Base-by-base conservation (phyloP, 2,888 invertebrate genomes). In the Caenorhabditis sulstoni region DNA sequence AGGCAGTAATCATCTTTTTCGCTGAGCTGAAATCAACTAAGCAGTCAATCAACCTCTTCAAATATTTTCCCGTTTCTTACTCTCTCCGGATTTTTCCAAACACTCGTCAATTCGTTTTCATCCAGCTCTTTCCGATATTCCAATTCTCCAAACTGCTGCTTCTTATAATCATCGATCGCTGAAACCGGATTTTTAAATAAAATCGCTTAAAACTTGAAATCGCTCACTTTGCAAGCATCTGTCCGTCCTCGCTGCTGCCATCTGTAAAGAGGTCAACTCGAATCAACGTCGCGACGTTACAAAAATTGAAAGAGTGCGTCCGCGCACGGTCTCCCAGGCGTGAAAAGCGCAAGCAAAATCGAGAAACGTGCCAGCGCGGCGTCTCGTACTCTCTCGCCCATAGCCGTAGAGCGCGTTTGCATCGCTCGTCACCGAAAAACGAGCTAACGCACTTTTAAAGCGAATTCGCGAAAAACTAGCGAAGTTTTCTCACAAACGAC, bases 21-120 rank as follows among this genome's bases (percentile, higher is more conserved):
- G 0, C 12, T 8, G 0, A 71, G 57, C 62, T 70, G 44, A 22
- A 47, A 20, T 18, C 8, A 57, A 29, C 9, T 18, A 35, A 12
- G 9, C 39, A 12, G 12, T 18, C n/a, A 29, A 5, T 29, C 7
- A 29, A 29, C 7, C 7, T 3, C 29, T 1, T 47, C 9, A 3
- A 9, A 9, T 16, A 18, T 47, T 9, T 47, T 29, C 29, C 3
- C n/a, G 8, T 47, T 47, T 18, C 12, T 55, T 29, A 71, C 71
- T 45, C 64, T 47, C 37, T 73, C 73, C 1, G 73, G 73, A 22
- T 57, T 35, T 29, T 65, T 50, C 64, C 64, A 65, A 45, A 73
- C 49, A 16, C 41, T 49, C 4, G 71, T 50, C 1, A 73, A 41
- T 11, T 18, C 23, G 7, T 29, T 35, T 1, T 11, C 14, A 7